These are phyloP conservation scores for Labeo catla DNA, from an alignment of 2,113 vertebrate genomes.

Conservation along the genomic window DNA sequence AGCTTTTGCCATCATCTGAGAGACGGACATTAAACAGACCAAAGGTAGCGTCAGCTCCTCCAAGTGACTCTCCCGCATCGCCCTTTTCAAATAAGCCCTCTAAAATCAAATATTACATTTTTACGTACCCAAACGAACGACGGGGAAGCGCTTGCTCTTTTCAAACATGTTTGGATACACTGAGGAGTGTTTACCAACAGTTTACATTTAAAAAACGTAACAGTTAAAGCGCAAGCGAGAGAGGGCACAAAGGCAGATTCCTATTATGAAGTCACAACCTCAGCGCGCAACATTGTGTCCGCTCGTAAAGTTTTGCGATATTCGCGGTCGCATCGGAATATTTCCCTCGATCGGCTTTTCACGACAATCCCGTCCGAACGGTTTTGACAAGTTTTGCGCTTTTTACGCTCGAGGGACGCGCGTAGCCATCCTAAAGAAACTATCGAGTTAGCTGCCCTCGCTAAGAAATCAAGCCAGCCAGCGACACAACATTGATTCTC, in stretches of 20 bases:
- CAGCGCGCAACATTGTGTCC: conserved; percentile 61
- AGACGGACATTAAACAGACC: conserved; percentile 73
- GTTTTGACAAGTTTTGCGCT: conserved; percentile 58
- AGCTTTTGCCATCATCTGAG: conserved; percentile 66
- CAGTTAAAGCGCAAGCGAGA: conserved; percentile 61
- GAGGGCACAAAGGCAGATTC: conserved; percentile 77
- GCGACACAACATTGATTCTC: conserved; percentile 67
- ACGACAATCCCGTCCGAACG: conserved; percentile 24
- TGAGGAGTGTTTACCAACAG: conserved; percentile 47
- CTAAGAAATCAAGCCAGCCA: conserved; percentile 68
- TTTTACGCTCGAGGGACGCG: conserved; percentile 53
- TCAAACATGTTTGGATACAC: conserved; percentile 62
- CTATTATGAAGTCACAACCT: conserved; percentile 70
- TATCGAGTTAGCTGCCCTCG: conserved; percentile 59
- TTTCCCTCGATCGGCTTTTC: conserved; percentile 24
- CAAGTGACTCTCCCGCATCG: conserved; percentile 62
- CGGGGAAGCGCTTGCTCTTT: not conserved
- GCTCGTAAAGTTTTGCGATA: conserved; percentile 57
- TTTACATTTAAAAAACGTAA: conserved; percentile 58
- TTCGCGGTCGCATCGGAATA: not conserved
- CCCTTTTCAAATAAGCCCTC: conserved; percentile 46
- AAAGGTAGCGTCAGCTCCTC: conserved; percentile 65
- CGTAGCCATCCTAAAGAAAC: conserved; percentile 65
- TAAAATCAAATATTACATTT: conserved; percentile 43
- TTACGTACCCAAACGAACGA: conserved; percentile 43